Evolutionary conservation across 2,797 vertebrate genomes (phyloP), one percentile per base, ranked within the genome.

Genomic region (Myotis daubentonii): DNA sequence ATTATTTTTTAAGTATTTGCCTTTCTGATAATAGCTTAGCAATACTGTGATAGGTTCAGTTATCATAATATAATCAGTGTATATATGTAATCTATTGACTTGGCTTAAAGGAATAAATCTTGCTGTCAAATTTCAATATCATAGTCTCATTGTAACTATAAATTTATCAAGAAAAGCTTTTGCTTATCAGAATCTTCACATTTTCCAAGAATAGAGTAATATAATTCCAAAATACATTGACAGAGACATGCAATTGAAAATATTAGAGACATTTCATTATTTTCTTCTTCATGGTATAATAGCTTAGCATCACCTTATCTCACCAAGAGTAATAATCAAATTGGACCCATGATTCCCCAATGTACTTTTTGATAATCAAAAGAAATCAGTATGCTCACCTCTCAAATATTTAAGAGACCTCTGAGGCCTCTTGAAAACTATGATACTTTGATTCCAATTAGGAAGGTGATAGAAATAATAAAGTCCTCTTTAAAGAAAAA

Each of bases 1-100:
- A 33, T 57, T 72, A 89, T 88, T 70, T 47, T 94, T 62, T 30
- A 96, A 55, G 81, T 94, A 44, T 94, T 97, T 96, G 44, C 76
- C 87, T 97, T 65, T 95, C 92, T 94, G 80, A 89, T 96, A 95
- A 93, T 1, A 94, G 84, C 82, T 96, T 96, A 97, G 44, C 68
- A 95, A 33, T 71, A 38, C 76, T 86, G 60, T 82, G 60, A 88
- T 95, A 94, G 74, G 91, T 96, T 96, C 85, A 82, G 92, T 87
- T 96, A 97, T 80, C 78, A 36, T 89, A 94, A 92, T 94, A 79
- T 82, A 92, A 97, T 93, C 93, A 44, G 53, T 75, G 25, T 87
- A 79, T 89, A 82, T 97, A 97, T 97, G 44, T 55, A 97, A 97
- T 88, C 91, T 28, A 0, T 93, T 96, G 88, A 97, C 65, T 95